Percentiles rank a stretch among this genome's conserved stretches.
These are phyloP conservation scores for Trigoniulus corallinus DNA, from an alignment of 1,140 invertebrate species.

Conservation along the genomic window DNA sequence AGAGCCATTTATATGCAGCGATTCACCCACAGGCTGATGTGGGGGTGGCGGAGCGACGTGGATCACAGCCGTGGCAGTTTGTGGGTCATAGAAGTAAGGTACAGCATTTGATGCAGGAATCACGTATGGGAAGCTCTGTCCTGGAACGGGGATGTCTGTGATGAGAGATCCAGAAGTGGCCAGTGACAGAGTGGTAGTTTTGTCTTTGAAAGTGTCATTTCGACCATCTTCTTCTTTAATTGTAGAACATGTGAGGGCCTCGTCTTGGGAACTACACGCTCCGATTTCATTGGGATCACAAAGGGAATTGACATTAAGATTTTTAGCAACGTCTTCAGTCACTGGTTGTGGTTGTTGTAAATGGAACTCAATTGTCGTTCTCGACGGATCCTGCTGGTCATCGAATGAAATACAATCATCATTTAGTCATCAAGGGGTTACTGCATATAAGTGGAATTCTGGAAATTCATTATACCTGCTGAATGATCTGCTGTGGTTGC, in stretches of 20 bases:
- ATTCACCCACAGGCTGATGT: constrained; percentile 16
- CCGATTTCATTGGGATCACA: not conserved
- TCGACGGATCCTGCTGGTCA: no score
- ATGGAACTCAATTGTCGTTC: no score
- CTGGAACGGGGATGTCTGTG: not conserved
- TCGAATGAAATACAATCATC: no score
- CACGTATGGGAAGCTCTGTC: constrained; percentile 11
- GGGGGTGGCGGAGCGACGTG: constrained; percentile 16
- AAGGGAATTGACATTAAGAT: not conserved
- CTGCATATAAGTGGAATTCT: no score
- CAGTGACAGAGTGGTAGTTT: not conserved
- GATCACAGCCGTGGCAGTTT: constrained; percentile 8
- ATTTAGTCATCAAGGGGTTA: no score
- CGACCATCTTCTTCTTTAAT: constrained; percentile 8
- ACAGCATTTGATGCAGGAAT: constrained; percentile 9
- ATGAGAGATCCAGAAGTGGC: no score
- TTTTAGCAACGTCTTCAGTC: no score
- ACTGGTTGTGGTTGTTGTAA: no score
- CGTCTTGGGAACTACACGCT: not conserved
- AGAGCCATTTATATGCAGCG: no score
- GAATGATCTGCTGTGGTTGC: no score
- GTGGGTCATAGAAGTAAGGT: constrained; percentile 16
- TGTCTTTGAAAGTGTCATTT: not conserved
- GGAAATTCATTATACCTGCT: no score
- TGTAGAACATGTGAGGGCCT: constrained; percentile 16